phyloP scores from a whole-genome alignment of 2,797 vertebrate species.

The Gadopsis bispinosus region DNA sequence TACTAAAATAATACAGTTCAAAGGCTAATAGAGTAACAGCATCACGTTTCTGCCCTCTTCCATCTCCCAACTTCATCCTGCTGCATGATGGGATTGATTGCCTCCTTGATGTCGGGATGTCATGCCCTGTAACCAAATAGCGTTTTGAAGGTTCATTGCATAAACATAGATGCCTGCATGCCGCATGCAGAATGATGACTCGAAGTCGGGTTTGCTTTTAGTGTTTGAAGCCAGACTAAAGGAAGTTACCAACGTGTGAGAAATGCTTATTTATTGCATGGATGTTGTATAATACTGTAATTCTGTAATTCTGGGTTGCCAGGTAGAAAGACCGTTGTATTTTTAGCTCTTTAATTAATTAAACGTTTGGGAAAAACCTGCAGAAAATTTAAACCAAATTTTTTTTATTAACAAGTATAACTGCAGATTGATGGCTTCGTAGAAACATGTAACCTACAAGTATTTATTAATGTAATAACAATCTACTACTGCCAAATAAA shows the following conservation, averaged over 20 bases:
- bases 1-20: background rate
- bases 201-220: conserved; percentile 14
- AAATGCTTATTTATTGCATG: conserved; percentile 41
- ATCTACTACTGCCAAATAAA: background rate
- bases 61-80: conserved; percentile 24
- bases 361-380: background rate
- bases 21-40: background rate
- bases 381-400: background rate
- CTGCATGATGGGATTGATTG: conserved; percentile 68
- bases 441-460: background rate
- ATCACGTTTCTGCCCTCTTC: conserved; percentile 35
- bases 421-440: background rate
- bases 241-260: conserved; percentile 48
- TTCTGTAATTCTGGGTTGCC: too few relatives aligned
- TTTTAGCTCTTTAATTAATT: background rate
- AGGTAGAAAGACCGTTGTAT: background rate
- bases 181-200: conserved; percentile 50
- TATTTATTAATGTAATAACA: background rate
- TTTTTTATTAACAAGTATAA: background rate
- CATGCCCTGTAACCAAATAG: conserved; percentile 55
- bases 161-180: conserved; percentile 40
- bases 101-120: conserved; percentile 58
- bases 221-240: conserved; percentile 57
- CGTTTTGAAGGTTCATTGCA: conserved; percentile 58
- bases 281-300: conserved; percentile 65